phyloP scores from a whole-genome alignment of 2,888 invertebrate species.

The Lycaena phlaeas region DNA sequence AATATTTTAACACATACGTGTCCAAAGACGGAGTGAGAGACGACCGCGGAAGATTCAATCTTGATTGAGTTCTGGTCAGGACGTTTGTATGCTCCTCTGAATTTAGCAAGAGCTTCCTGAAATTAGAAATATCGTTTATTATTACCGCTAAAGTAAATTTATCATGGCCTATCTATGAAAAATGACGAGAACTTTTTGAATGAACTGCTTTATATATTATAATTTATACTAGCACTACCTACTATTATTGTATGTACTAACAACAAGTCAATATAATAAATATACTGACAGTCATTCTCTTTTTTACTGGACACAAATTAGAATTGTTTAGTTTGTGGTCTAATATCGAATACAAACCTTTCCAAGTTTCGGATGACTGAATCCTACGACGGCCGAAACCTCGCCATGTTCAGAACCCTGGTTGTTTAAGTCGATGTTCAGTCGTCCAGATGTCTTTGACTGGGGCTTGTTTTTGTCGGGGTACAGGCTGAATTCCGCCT shows the following conservation, averaged over 20 bases:
- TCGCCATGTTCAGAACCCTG: slow-evolving; percentile 55
- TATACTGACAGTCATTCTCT: too few relatives aligned
- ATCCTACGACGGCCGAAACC: slow-evolving; percentile 71
- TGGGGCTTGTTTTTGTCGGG: slow-evolving; percentile 81
- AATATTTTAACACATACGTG: slow-evolving; percentile 34
- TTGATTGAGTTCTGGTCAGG: slow-evolving; percentile 38
- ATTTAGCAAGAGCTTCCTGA: slow-evolving; percentile 47
- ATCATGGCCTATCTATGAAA: too few relatives aligned
- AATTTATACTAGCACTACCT: too few relatives aligned
- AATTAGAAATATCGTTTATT: slow-evolving; percentile 8
- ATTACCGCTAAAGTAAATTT: too few relatives aligned
- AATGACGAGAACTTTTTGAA: too few relatives aligned
- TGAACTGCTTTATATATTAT: too few relatives aligned
- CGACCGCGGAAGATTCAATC: slow-evolving; percentile 40
- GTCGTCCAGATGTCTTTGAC: slow-evolving; percentile 75
- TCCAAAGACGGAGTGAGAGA: slow-evolving; percentile 46
- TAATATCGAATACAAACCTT: slow-evolving; percentile 49
- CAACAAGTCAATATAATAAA: too few relatives aligned
- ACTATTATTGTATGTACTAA: too few relatives aligned
- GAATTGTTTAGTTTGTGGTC: too few relatives aligned
- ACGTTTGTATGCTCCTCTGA: slow-evolving; percentile 34
- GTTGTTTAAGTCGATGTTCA: slow-evolving; percentile 64
- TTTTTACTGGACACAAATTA: too few relatives aligned
- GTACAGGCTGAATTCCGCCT: slow-evolving; percentile 76
- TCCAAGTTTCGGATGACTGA: slow-evolving; percentile 78